Conservation (phyloP, 2,888 invertebrate genomes). For the Lasioglossum malachurum region DNA sequence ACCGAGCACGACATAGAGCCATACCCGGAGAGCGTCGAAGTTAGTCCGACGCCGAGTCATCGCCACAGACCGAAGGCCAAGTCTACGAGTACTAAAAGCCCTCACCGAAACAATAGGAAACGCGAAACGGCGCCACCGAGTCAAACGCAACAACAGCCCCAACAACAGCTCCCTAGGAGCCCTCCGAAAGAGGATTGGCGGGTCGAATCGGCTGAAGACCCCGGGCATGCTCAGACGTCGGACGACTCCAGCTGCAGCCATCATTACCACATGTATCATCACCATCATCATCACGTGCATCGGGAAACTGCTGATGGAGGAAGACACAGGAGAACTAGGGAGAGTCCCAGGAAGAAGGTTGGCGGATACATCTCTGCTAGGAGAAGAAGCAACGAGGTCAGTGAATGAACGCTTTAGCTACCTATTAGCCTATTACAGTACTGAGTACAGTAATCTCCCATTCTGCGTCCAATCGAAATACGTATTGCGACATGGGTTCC, state of each 20-base stretch:
- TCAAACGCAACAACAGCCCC: slow-evolving; percentile 61
- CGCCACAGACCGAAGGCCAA: slow-evolving; percentile 74
- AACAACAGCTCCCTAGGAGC: slow-evolving; percentile 85
- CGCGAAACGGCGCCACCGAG: slow-evolving; percentile 69
- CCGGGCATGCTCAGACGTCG: slow-evolving; percentile 87
- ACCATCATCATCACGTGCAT: slow-evolving; percentile 79
- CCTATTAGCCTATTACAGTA: no score
- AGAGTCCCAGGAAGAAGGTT: slow-evolving; percentile 89
- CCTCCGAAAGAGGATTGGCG: slow-evolving; percentile 86
- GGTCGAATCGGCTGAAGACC: slow-evolving; percentile 86
- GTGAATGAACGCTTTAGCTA: background rate
- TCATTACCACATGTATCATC: slow-evolving; percentile 81
- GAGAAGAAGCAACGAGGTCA: slow-evolving; percentile 83
- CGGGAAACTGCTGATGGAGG: slow-evolving; percentile 80
- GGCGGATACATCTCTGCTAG: slow-evolving; percentile 86
- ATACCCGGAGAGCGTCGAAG: slow-evolving; percentile 69
- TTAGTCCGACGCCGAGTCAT: slow-evolving; percentile 79
- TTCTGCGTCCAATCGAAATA: no score
- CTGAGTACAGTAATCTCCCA: no score
- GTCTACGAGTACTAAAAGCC: slow-evolving; percentile 68
- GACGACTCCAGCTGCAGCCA: slow-evolving; percentile 87
- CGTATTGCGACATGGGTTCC: no score
- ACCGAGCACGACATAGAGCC: slow-evolving; percentile 80
- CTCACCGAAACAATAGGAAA: slow-evolving; percentile 77
- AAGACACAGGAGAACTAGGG: slow-evolving; percentile 86